These are phyloP conservation scores for Plagodis dolabraria DNA, from an alignment of 2,888 invertebrate species.

Conservation along the genomic window DNA sequence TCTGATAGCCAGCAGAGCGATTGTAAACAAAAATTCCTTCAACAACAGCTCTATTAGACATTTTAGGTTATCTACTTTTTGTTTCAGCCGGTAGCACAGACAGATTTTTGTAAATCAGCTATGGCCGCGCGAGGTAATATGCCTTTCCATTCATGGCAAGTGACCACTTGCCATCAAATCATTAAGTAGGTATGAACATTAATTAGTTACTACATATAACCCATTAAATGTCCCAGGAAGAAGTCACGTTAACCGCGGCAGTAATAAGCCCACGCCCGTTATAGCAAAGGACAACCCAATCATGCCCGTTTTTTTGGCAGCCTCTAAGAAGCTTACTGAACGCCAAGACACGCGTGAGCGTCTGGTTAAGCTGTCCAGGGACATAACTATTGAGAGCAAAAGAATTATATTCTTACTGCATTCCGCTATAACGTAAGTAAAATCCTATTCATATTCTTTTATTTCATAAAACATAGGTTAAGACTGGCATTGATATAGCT, in stretches of 20 bases:
- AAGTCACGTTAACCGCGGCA: background rate
- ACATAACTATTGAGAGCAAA: constrained; percentile 87
- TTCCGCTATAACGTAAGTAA: constrained; percentile 84
- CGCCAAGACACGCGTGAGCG: constrained; percentile 34
- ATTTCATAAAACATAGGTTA: background rate
- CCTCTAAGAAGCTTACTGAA: constrained; percentile 22
- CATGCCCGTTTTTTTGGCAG: constrained; percentile 26
- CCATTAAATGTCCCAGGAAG: background rate
- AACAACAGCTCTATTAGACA: too few species aligned
- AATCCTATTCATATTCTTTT: background rate
- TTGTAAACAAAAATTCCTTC: too few species aligned
- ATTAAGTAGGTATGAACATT: too few species aligned
- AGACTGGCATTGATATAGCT: background rate
- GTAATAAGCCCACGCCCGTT: background rate
- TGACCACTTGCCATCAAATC: too few species aligned
- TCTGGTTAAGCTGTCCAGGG: constrained; percentile 35
- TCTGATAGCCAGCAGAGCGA: too few species aligned
- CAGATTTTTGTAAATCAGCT: too few species aligned
- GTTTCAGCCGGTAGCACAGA: too few species aligned
- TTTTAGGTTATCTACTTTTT: too few species aligned
- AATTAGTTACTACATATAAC: constrained; percentile 19
- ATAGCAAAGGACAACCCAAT: constrained; percentile 16
- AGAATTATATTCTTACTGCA: constrained; percentile 94
- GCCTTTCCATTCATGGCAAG: too few species aligned
- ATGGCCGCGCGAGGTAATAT: too few species aligned